A percentile compares a stretch with the other conserved stretches of the same genome.
Evolutionary conservation across 2,888 invertebrate species (phyloP).

Genomic region (Melieria omissa): DNA sequence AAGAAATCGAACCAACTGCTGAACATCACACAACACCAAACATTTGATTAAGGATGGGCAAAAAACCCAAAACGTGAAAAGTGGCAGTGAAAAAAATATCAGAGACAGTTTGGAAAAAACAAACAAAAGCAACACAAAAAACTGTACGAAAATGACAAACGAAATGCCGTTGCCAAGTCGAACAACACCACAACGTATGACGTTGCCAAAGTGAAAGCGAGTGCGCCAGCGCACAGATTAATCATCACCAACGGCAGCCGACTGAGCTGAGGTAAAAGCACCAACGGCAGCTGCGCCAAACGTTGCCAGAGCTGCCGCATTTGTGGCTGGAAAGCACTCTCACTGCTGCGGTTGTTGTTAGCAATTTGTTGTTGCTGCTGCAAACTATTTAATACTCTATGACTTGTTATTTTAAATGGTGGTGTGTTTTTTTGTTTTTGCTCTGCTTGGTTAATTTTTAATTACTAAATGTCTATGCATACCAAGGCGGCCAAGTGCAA

Average conservation of each 20-base stretch:
- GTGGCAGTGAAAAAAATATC: background rate
- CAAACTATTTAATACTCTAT: too few relatives aligned
- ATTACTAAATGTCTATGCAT: too few relatives aligned
- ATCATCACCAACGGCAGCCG: constrained; percentile 18
- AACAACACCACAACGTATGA: background rate
- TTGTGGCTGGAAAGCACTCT: background rate
- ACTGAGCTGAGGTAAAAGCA: background rate
- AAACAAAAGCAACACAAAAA: constrained; percentile 7
- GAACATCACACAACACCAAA: too few relatives aligned
- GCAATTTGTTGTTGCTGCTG: too few relatives aligned
- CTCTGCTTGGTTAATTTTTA: too few relatives aligned
- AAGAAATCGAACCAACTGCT: too few relatives aligned
- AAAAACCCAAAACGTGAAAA: background rate
- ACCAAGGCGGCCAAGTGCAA: too few relatives aligned
- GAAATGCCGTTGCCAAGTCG: constrained; percentile 1
- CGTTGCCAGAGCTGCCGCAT: background rate
- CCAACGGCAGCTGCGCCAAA: background rate
- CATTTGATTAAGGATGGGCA: background rate
- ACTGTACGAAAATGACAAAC: background rate
- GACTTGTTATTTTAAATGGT: too few relatives aligned
- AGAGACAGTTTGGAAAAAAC: background rate
- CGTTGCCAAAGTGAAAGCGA: constrained; percentile 39
- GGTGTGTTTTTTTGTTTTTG: too few relatives aligned
- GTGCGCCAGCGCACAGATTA: constrained; percentile 29
- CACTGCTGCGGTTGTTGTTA: too few relatives aligned